Percentiles rank a stretch among this genome's conserved stretches.
phyloP scores from a whole-genome alignment of 2,888 invertebrate genomes.

The Calliphora vomitoria region DNA sequence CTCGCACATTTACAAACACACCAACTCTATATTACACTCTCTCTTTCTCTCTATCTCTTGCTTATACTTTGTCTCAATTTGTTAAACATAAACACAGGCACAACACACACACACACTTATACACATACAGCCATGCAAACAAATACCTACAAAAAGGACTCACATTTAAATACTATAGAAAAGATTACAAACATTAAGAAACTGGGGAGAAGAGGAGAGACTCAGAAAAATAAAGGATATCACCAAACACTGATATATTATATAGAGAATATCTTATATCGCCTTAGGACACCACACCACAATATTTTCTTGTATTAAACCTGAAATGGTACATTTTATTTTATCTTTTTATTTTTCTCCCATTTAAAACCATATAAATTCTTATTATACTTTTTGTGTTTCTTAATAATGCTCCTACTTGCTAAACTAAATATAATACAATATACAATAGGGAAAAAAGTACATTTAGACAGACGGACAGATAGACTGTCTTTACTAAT shows the following conservation, averaged over 20 bases:
- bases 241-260: conserved; percentile 26
- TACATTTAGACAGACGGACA: background rate
- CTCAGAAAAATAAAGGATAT: conserved; percentile 20
- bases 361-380: background rate
- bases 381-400: background rate
- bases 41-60: background rate
- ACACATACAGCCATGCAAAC: background rate
- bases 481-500: background rate
- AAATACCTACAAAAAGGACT: conserved; percentile 21
- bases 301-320: conserved; percentile 22
- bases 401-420: background rate
- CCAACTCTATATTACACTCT: conserved; percentile 6
- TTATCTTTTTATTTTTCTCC: background rate
- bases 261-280: conserved; percentile 50
- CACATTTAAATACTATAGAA: conserved; percentile 13
- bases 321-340: conserved; percentile 22
- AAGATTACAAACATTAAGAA: background rate
- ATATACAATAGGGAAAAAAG: background rate
- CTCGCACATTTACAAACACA: conserved; percentile 18
- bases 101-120: too few species aligned
- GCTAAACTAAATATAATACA: too few species aligned
- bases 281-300: conserved; percentile 52
- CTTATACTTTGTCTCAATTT: background rate
- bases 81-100: conserved; percentile 36
- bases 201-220: background rate